Evolutionary conservation across 2,888 invertebrate species (phyloP).

Genomic region (Mycalesis mineus): DNA sequence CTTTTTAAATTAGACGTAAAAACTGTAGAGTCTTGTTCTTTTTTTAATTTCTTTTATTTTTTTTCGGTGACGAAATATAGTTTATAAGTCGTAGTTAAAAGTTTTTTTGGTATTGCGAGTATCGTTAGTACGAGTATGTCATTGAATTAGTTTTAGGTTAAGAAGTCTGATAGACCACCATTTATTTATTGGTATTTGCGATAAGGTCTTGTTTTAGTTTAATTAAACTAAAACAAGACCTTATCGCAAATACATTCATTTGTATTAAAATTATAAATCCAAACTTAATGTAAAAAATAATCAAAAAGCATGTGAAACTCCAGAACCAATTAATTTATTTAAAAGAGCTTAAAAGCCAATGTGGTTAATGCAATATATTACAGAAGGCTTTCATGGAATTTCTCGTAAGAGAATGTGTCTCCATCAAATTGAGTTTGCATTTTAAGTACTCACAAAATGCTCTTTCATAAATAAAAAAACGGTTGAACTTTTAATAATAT

Average conservation of each 20-base stretch:
- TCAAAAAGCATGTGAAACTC: no score
- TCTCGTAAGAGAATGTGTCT: slow-evolving; percentile 13
- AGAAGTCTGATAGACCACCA: no score
- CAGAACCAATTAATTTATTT: neutral
- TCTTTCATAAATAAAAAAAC: slow-evolving; percentile 50
- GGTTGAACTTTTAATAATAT: slow-evolving; percentile 41
- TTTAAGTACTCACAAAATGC: slow-evolving; percentile 57
- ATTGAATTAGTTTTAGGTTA: no score
- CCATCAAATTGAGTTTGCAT: slow-evolving; percentile 58
- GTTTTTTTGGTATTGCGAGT: no score
- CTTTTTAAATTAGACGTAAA: slow-evolving; percentile 34
- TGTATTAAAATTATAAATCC: no score
- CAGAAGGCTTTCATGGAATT: slow-evolving; percentile 20
- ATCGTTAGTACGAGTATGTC: no score
- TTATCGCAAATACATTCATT: no score
- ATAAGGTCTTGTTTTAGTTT: no score
- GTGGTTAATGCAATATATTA: slow-evolving; percentile 6
- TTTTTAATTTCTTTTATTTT: neutral
- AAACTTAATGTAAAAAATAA: no score
- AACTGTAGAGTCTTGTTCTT: slow-evolving; percentile 26
- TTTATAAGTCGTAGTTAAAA: no score
- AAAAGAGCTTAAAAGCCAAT: slow-evolving; percentile 1
- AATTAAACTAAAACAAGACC: no score
- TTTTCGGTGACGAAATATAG: neutral
- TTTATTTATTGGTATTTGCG: no score